phyloP scores from a whole-genome alignment of 2,113 vertebrate species.

The Oxyruncus cristatus region DNA sequence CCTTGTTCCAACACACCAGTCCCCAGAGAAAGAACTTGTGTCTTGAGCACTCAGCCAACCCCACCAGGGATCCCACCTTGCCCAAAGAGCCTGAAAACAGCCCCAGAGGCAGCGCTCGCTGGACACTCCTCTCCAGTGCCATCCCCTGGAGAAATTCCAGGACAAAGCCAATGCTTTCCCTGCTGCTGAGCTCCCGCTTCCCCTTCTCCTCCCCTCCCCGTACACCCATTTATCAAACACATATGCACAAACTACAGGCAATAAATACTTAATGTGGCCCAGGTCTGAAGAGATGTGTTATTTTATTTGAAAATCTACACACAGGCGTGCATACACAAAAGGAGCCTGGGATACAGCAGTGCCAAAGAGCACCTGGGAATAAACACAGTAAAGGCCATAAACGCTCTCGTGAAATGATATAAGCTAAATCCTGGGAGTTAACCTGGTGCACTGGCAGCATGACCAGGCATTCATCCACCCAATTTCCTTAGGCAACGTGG shows the following conservation, averaged over 20 bases:
- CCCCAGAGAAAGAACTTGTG: neutral
- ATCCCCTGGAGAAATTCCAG: neutral
- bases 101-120: neutral
- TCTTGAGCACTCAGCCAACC: neutral
- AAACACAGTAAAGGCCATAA: constrained; percentile 69
- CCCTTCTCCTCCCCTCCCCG: neutral
- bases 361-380: constrained; percentile 67
- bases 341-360: constrained; percentile 29
- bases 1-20: neutral
- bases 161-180: neutral
- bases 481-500: constrained; percentile 72
- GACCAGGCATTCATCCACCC: constrained; percentile 79
- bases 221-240: constrained; percentile 59
- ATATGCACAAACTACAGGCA: constrained; percentile 54
- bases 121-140: neutral
- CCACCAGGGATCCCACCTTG: neutral
- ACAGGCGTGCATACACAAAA: neutral
- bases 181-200: neutral
- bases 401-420: constrained; percentile 72
- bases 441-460: constrained; percentile 74
- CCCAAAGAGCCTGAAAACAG: neutral
- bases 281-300: constrained; percentile 53
- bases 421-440: constrained; percentile 76
- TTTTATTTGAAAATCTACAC: constrained; percentile 70
- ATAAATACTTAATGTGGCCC: constrained; percentile 77